phyloP scores from a whole-genome alignment of 1,140 invertebrate genomes.

The Contarinia nasturtii region DNA sequence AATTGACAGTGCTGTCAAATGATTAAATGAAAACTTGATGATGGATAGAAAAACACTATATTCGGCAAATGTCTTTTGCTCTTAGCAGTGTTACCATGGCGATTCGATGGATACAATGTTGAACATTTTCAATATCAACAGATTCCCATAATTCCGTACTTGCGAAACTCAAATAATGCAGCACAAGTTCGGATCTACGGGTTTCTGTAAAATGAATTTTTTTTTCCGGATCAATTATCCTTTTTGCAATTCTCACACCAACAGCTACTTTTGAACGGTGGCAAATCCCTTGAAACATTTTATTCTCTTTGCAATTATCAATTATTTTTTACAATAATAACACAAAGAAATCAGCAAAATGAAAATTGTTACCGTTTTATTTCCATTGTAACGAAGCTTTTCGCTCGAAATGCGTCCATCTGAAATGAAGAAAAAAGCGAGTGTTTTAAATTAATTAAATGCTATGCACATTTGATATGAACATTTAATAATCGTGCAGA shows the following conservation, averaged over 20 bases:
- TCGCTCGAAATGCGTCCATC: not conserved
- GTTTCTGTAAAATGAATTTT: slow-evolving; percentile 22
- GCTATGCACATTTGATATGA: too few species aligned
- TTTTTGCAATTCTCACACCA: not conserved
- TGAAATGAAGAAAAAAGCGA: too few species aligned
- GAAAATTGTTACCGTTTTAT: not conserved
- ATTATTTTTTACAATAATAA: not conserved
- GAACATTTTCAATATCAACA: slow-evolving; percentile 23
- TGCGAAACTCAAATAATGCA: slow-evolving; percentile 21
- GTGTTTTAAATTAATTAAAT: too few species aligned
- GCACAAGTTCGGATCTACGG: slow-evolving; percentile 27
- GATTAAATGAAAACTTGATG: not conserved
- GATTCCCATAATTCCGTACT: slow-evolving; percentile 26
- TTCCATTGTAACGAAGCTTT: not conserved
- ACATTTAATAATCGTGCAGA: too few species aligned
- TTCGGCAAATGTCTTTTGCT: not conserved
- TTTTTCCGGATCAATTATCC: not conserved
- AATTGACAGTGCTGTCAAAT: slow-evolving; percentile 11
- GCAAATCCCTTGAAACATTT: not conserved
- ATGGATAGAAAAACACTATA: not conserved
- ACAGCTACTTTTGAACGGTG: too few species aligned
- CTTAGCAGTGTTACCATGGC: too few species aligned
- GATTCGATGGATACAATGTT: not conserved
- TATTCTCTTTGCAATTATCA: not conserved
- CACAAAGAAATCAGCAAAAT: not conserved